Base-by-base conservation (phyloP, 2,888 invertebrate species). In the Nomada fabriciana region DNA sequence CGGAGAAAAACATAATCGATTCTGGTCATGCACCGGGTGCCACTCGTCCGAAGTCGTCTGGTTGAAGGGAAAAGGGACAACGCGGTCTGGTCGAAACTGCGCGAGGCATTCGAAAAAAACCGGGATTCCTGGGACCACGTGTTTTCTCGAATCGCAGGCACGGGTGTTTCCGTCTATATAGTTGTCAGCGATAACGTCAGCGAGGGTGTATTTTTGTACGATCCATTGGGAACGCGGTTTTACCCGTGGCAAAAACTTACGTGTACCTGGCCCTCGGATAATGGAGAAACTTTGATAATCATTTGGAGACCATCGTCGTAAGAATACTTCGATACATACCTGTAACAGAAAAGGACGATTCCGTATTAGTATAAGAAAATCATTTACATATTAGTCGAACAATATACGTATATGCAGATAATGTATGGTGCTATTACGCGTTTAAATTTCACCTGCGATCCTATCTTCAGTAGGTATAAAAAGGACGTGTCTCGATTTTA, bases 1-100 rank as follows among this genome's bases (percentile, higher is more conserved):
- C 29, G 60, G 60, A 76, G 79, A 87, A 87, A 87, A 87, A 85
- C 80, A 65, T 80, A 85, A 87, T 87, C 83, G 78, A 84, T 87
- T 85, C 75, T 63, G 75, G 67, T 82, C 80, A 75, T 80, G 82
- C 74, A 80, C 52, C 83, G 76, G 60, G 36, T 53, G 73, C 70
- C 72, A 67, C 59, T 76, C 73, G 76, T 63, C 80, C 68, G 29
- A 18, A 52, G 42, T 64, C 47, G 60, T 1, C 64, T 18, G 60
- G 29, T 53, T 36, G 64, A 55, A 23, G 52, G 64, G 65, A 67
- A 68, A 77, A 69, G 52, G 57, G 61, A 65, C 53, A 50, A 47
- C 29, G 2, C 63, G 7, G 20, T 18, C 29, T n/a, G 70, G 59
- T 18, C 73, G 63, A 72, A 75, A 77, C 73, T 55, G 71, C 64